A percentile compares a stretch with the other conserved stretches of the same genome.
Conservation (phyloP, 2,797 vertebrate genomes). For the Phrynocephalus vlangalii region DNA sequence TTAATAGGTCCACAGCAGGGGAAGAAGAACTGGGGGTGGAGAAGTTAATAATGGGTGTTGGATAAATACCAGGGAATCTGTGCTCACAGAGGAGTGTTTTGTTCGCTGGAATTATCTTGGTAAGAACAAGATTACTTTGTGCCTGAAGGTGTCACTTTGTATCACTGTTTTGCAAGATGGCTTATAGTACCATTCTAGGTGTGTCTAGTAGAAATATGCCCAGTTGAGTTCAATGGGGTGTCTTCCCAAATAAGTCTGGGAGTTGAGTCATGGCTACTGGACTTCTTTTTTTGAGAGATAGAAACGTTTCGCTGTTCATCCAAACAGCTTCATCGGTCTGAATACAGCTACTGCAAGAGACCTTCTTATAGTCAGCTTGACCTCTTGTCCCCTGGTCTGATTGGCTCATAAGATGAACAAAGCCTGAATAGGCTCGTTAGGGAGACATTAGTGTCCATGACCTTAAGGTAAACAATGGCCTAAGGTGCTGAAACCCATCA, state of each 20-base stretch:
- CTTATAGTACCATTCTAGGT: background rate
- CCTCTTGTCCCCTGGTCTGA: too few relatives aligned
- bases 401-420: too few relatives aligned
- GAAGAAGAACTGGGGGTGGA: background rate
- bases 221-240: background rate
- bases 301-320: too few relatives aligned
- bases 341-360: too few relatives aligned
- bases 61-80: slow-evolving; percentile 21
- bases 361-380: too few relatives aligned
- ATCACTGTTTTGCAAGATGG: background rate
- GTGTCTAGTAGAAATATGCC: background rate
- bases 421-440: too few relatives aligned
- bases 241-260: background rate
- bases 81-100: slow-evolving; percentile 26
- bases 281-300: too few relatives aligned
- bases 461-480: too few relatives aligned
- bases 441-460: too few relatives aligned
- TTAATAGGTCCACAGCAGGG: slow-evolving; percentile 33
- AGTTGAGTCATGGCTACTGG: too few relatives aligned
- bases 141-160: background rate
- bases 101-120: slow-evolving; percentile 37
- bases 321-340: too few relatives aligned
- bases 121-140: slow-evolving; percentile 29
- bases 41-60: background rate
- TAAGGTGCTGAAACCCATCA: too few relatives aligned